Evolutionary conservation across 2,797 vertebrate species (phyloP).

Genomic region (Pseudochirops cupreus): DNA sequence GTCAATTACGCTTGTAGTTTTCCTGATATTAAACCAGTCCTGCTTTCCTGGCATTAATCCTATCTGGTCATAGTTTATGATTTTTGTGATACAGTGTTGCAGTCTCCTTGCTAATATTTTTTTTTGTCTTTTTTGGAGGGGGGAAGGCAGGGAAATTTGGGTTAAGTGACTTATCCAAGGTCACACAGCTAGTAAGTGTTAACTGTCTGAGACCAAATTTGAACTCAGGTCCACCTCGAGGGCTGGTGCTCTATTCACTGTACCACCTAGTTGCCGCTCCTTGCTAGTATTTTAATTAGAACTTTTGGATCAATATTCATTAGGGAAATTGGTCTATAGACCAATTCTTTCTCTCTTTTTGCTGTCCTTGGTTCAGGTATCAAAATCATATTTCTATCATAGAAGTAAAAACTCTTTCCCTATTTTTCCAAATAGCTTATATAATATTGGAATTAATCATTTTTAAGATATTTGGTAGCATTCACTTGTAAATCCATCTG

Average conservation of each 20-base stretch:
- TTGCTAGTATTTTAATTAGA: neutral
- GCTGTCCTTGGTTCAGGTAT: neutral
- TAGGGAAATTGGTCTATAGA: neutral
- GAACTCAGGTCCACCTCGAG: no score
- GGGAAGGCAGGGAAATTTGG: no score
- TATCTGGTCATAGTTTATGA: neutral
- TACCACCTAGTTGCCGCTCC: no score
- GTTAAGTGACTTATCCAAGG: no score
- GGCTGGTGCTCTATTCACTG: no score
- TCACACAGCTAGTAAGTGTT: no score
- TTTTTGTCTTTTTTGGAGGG: no score
- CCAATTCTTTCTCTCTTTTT: neutral
- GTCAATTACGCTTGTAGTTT: neutral
- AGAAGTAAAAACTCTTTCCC: neutral
- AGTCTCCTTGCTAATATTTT: no score
- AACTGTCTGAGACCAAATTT: no score
- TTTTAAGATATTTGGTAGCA: neutral
- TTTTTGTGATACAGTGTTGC: neutral
- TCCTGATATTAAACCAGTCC: neutral
- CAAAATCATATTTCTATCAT: neutral
- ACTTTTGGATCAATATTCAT: neutral
- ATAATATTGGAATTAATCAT: neutral
- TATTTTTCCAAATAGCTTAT: neutral
- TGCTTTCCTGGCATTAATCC: neutral
- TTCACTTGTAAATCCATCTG: neutral